phyloP scores from a whole-genome alignment of 2,888 invertebrate species.

The Minunthozetes semirufus region DNA sequence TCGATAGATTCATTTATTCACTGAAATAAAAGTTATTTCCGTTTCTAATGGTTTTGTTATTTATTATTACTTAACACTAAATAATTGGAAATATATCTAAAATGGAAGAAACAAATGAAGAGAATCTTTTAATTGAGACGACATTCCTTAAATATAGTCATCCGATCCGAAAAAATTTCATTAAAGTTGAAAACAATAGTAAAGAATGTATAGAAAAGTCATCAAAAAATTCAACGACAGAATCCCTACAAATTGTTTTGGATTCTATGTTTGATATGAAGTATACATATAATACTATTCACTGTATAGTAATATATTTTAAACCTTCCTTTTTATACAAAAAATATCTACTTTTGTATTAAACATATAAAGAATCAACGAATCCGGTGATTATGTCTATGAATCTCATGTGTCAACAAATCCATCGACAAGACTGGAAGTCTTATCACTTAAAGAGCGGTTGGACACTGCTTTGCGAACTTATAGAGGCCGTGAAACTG shows the following conservation, averaged over 20 bases:
- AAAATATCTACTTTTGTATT: not conserved
- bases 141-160: slow-evolving; percentile 21
- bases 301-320: too few relatives aligned
- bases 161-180: not conserved
- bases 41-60: slow-evolving; percentile 14
- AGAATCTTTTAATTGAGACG: not conserved
- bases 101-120: not conserved
- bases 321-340: not conserved
- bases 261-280: slow-evolving; percentile 18
- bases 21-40: not conserved
- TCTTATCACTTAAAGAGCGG: slow-evolving; percentile 91
- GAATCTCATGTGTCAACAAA: slow-evolving; percentile 69
- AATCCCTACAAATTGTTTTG: not conserved
- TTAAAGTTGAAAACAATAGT: not conserved
- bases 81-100: not conserved
- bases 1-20: too few relatives aligned
- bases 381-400: slow-evolving; percentile 9
- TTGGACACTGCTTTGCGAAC: slow-evolving; percentile 81
- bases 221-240: not conserved
- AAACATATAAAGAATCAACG: not conserved
- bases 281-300: not conserved
- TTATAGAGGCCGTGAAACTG: slow-evolving; percentile 89
- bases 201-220: not conserved
- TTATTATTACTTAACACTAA: not conserved
- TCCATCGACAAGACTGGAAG: slow-evolving; percentile 90